Conservation (phyloP, 2,888 invertebrate genomes). For the Bhutanitis thaidina region DNA sequence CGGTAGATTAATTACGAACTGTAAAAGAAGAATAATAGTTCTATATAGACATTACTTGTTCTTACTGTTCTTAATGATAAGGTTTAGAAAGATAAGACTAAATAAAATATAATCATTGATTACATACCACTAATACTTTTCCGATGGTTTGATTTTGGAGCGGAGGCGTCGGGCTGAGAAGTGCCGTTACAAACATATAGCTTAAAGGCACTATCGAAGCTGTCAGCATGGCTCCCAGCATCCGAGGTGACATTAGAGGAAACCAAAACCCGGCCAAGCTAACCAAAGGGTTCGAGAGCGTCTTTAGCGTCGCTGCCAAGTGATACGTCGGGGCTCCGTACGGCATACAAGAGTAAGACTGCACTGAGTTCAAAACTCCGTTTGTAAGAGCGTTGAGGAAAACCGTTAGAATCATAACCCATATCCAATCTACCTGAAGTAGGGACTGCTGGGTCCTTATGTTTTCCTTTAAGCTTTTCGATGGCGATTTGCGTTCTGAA, state of each 20-base stretch:
- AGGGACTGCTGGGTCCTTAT: conserved; percentile 78
- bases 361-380: conserved; percentile 88
- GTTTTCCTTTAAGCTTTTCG: conserved; percentile 75
- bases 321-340: conserved; percentile 90
- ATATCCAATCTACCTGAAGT: conserved; percentile 43
- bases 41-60: no score
- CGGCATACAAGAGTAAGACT: conserved; percentile 89
- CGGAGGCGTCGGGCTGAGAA: conserved; percentile 87
- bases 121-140: conserved; percentile 82
- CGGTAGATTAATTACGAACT: no score
- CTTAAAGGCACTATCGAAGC: conserved; percentile 75
- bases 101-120: no score
- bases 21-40: no score
- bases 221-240: conserved; percentile 69
- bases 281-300: conserved; percentile 89
- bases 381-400: conserved; percentile 85
- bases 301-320: conserved; percentile 86
- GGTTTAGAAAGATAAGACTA: no score
- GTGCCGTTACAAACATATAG: conserved; percentile 85
- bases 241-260: conserved; percentile 66
- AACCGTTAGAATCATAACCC: conserved; percentile 61
- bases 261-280: conserved; percentile 83
- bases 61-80: no score
- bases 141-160: conserved; percentile 81
- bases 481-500: conserved; percentile 53